phyloP scores from a whole-genome alignment of 1,140 invertebrate genomes.

The Dendrolimus punctatus region DNA sequence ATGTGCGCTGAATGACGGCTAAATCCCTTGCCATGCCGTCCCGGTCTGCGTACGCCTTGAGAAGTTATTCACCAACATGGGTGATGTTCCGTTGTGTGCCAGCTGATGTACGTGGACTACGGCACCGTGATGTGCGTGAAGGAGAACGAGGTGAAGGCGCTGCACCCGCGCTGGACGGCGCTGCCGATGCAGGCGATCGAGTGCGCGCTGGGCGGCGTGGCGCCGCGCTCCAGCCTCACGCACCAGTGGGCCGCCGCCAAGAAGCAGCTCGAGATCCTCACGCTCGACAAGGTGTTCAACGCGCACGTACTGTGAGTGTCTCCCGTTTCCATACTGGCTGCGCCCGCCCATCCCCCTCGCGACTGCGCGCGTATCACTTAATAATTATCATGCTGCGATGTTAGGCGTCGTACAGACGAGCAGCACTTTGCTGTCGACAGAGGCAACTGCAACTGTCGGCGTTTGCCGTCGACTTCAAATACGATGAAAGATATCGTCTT shows the following conservation, averaged over 20 bases:
- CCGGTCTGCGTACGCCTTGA: too few species aligned
- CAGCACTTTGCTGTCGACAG: too few species aligned
- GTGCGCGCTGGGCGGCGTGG: conserved; percentile 38
- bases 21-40: too few species aligned
- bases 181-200: conserved; percentile 38
- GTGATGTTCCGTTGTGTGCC: too few species aligned
- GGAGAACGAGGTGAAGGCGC: conserved; percentile 30
- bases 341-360: neutral
- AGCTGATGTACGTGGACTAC: conserved; percentile 59
- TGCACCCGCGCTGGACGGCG: conserved; percentile 25
- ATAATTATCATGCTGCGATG: too few species aligned
- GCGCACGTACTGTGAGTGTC: conserved; percentile 31
- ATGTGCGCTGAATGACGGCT: too few species aligned
- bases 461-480: too few species aligned
- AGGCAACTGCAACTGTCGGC: too few species aligned
- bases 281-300: conserved; percentile 22
- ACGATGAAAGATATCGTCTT: too few species aligned
- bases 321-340: neutral
- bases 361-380: neutral
- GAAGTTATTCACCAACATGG: too few species aligned
- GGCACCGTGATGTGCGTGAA: conserved; percentile 49
- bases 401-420: too few species aligned
- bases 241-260: conserved; percentile 27
- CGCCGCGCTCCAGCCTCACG: conserved; percentile 5
- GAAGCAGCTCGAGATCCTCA: conserved; percentile 15